Conservation (phyloP, 2,888 invertebrate genomes). For the Hydriomena furcata region DNA sequence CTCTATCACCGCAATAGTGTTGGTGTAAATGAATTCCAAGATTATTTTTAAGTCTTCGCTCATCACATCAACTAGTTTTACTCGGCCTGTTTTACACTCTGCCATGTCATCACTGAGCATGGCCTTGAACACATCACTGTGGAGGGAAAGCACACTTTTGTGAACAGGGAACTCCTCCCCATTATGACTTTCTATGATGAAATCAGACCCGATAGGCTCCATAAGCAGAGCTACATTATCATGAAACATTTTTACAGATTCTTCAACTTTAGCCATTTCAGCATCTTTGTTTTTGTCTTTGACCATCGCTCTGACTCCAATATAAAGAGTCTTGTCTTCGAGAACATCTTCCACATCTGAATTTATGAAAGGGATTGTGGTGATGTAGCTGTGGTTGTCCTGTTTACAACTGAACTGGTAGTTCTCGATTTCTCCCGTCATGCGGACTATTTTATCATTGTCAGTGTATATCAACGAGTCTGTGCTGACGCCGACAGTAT, state of each 20-base stretch:
- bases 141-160: constrained; percentile 57
- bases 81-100: constrained; percentile 65
- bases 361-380: constrained; percentile 62
- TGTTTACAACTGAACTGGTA: constrained; percentile 10
- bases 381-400: constrained; percentile 45
- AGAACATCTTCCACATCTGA: constrained; percentile 58
- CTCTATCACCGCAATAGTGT: constrained; percentile 58
- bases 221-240: constrained; percentile 58
- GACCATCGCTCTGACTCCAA: constrained; percentile 41
- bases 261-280: constrained; percentile 34
- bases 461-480: constrained; percentile 53
- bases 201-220: constrained; percentile 68
- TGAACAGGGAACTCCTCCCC: constrained; percentile 66
- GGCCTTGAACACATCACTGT: constrained; percentile 75
- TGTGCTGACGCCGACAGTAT: constrained; percentile 52
- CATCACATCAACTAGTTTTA: constrained; percentile 62
- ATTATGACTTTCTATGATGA: constrained; percentile 67
- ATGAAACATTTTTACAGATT: constrained; percentile 43
- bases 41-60: constrained; percentile 63
- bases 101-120: constrained; percentile 75
- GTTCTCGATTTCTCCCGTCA: constrained; percentile 1
- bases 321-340: constrained; percentile 58
- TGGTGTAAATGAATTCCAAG: constrained; percentile 70
- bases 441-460: constrained; percentile 45
- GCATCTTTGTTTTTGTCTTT: not conserved